Evolutionary conservation across 2,797 vertebrate species (phyloP).

Genomic region (Enteromius unitaeniatus): DNA sequence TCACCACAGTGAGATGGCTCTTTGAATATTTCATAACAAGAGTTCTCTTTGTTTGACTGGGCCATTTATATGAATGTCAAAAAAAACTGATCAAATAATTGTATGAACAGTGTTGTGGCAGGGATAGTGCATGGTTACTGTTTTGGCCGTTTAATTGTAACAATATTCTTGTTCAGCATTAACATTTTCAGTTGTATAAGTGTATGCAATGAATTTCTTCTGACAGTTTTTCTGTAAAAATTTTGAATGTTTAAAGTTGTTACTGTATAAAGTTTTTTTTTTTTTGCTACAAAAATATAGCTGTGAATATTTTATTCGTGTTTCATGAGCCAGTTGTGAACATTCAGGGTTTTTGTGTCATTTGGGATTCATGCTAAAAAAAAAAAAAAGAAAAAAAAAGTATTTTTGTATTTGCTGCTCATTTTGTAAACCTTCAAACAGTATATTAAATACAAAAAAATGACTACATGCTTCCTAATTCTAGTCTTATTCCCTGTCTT

Average conservation of each 20-base stretch:
- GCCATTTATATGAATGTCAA: slow-evolving; percentile 11
- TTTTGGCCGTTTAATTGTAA: neutral
- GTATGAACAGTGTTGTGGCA: neutral
- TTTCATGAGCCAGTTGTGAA: neutral
- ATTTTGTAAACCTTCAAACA: slow-evolving; percentile 31
- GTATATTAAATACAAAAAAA: slow-evolving; percentile 35
- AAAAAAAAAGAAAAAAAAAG: too few relatives aligned
- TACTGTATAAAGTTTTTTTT: neutral
- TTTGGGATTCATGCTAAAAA: slow-evolving; percentile 28
- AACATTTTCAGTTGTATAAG: slow-evolving; percentile 3
- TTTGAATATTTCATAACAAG: neutral
- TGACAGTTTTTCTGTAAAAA: neutral
- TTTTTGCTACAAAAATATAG: neutral
- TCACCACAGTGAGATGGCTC: neutral
- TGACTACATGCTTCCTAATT: neutral
- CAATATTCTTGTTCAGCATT: slow-evolving; percentile 37
- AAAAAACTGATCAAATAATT: neutral
- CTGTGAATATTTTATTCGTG: slow-evolving; percentile 12
- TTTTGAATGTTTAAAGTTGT: neutral
- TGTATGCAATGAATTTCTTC: slow-evolving; percentile 9
- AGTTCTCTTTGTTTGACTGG: slow-evolving; percentile 28
- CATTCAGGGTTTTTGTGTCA: neutral
- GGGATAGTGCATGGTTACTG: neutral
- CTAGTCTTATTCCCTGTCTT: neutral
- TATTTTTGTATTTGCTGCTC: slow-evolving; percentile 33